Percentiles rank a stretch among this genome's conserved stretches.
phyloP scores from a whole-genome alignment of 1,140 invertebrate genomes.

The Centruroides sculpturatus region DNA sequence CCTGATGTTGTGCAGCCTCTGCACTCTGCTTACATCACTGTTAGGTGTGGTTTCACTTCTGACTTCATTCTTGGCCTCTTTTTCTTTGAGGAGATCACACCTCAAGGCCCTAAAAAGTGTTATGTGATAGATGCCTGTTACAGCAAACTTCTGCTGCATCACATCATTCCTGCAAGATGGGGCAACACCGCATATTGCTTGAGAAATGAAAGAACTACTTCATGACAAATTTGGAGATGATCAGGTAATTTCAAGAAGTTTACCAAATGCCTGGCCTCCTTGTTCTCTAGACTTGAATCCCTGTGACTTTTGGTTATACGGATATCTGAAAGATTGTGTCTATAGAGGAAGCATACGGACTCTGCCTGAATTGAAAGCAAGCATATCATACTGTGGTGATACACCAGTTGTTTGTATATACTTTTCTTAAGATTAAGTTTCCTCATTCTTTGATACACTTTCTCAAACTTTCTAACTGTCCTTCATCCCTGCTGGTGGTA shows the following conservation, averaged over 20 bases:
- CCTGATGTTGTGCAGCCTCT: not conserved
- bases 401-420: too few species aligned
- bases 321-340: slow-evolving; percentile 1
- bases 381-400: not conserved
- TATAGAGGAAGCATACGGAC: not conserved
- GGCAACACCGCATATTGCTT: not conserved
- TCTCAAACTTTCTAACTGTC: too few species aligned
- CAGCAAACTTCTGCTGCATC: not conserved
- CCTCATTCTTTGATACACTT: too few species aligned
- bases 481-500: too few species aligned
- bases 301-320: not conserved
- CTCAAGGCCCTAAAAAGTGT: not conserved
- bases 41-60: slow-evolving; percentile 3
- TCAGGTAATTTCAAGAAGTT: not conserved
- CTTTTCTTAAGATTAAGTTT: too few species aligned
- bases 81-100: not conserved
- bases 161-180: slow-evolving; percentile 1
- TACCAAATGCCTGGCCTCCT: not conserved
- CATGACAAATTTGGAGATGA: not conserved
- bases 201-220: not conserved
- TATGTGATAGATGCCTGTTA: not conserved
- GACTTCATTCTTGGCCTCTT: not conserved
- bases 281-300: slow-evolving; percentile 1
- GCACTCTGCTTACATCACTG: not conserved
- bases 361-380: slow-evolving; percentile 1